Base-by-base conservation (phyloP, 2,797 vertebrate species). In the Epinephelus awoara region DNA sequence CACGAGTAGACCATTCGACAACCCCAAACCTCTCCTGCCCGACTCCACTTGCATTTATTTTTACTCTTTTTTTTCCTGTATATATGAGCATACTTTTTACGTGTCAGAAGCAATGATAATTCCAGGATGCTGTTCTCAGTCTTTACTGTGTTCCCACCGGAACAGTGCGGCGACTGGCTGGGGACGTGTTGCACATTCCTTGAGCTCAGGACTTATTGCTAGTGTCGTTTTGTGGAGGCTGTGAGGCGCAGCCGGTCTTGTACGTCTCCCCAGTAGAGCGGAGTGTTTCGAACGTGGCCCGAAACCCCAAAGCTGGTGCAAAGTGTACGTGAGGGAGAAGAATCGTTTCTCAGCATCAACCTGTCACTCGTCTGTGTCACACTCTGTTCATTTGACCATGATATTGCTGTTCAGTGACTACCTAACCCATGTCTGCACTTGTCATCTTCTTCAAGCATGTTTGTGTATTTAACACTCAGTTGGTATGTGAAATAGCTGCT, bases 181-280 rank as follows among this genome's bases (percentile, higher is more conserved):
- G 74, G 90, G 79, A 89, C 87, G 50, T 93, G 91, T 95, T 95
- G 93, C 93, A 94, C 94, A 94, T 95, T 94, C 94, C 94, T 93
- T 89, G 85, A 95, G 93, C 94, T 95, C 94, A 95, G 93, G 94
- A 94, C 90, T 94, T 90, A 88, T 81, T 86, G 89, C 85, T 91
- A 78, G 83, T 86, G 81, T 93, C 2, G 55, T 91, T 84, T 86
- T 84, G 74, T 91, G 79, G 82, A 81, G 77, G 86, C 89, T 77
- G 84, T 85, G 83, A 92, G 85, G 77, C 85, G 52, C 84, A 57
- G 86, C 80, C 64, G 83, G 81, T 88, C 67, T 77, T 23, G 29
- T 84, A 38, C 71, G 85, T 83, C 67, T 57, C 65, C 67, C 50
- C 77, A 9, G 74, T 84, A 67, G 66, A 83, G 82, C 76, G 72